Evolutionary conservation across 92 coral and sea anemone genomes (phyloP).

Genomic region (Porites divaricata): DNA sequence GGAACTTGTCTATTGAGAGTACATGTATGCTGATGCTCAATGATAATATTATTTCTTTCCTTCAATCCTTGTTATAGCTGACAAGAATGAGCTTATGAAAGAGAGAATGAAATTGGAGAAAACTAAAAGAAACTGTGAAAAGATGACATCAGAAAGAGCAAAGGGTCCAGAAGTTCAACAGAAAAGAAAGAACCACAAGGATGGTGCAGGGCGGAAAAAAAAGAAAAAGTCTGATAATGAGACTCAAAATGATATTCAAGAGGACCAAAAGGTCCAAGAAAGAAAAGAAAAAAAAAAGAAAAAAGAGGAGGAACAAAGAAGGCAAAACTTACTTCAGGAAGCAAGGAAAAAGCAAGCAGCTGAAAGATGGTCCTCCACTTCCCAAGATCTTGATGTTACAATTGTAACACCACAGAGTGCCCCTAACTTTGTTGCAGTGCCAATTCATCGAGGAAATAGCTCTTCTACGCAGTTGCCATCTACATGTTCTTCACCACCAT

Average conservation of each 20-base stretch:
- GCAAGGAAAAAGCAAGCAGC: conserved; percentile 41
- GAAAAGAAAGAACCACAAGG: conserved; percentile 23
- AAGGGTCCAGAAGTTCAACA: neutral
- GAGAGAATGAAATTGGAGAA: conserved; percentile 42
- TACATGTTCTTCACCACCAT: too few relatives aligned
- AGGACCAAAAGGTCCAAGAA: conserved; percentile 2
- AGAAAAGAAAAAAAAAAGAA: conserved; percentile 29
- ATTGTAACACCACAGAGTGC: neutral
- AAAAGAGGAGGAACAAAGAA: conserved; percentile 39
- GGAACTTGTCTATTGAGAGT: too few relatives aligned
- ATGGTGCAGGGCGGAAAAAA: conserved; percentile 20
- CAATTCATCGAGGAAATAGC: neutral
- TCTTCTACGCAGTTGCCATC: conserved; percentile 1
- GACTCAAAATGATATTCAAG: conserved; percentile 9
- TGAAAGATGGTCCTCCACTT: neutral
- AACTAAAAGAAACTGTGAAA: conserved; percentile 10
- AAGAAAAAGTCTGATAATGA: neutral
- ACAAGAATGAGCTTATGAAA: conserved; percentile 50
- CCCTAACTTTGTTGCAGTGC: neutral
- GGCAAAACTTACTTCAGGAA: conserved; percentile 1
- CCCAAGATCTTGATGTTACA: neutral
- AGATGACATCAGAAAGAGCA: neutral
- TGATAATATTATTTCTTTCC: too few relatives aligned
- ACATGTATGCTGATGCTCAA: too few relatives aligned
- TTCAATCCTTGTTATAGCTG: too few relatives aligned